Evolutionary conservation across 2,113 vertebrate species (phyloP).

Genomic region (Myxocyprinus asiaticus): DNA sequence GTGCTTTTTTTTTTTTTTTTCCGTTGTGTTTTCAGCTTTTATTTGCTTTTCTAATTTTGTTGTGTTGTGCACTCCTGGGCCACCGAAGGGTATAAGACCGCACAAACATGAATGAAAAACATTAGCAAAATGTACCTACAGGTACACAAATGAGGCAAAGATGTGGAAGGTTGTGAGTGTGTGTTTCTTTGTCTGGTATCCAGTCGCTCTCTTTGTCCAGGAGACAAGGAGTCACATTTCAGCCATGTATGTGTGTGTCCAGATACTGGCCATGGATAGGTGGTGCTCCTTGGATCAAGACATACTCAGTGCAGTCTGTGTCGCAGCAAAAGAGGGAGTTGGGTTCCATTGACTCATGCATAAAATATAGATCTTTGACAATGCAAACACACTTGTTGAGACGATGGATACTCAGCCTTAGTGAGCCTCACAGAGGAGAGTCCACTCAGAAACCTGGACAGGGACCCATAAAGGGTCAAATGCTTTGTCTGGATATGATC

Average conservation of each 20-base stretch:
- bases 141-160: neutral
- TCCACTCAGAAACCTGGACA: neutral
- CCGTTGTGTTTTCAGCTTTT: no score
- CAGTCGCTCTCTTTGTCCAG: conserved; percentile 41
- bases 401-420: conserved; percentile 54
- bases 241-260: conserved; percentile 31
- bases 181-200: conserved; percentile 2
- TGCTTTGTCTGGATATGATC: conserved; percentile 11
- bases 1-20: no score
- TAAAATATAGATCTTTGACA: conserved; percentile 83
- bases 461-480: neutral
- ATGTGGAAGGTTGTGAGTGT: neutral
- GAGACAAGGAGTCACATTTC: conserved; percentile 63
- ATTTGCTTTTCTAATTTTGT: no score
- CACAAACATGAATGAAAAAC: no score
- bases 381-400: conserved; percentile 54
- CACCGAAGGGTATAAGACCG: no score
- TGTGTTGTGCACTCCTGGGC: no score
- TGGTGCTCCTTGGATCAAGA: conserved; percentile 36
- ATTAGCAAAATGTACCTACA: neutral
- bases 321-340: conserved; percentile 73
- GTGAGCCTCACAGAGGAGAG: conserved; percentile 6
- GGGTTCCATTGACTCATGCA: conserved; percentile 83
- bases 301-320: conserved; percentile 40
- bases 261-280: conserved; percentile 47